Evolutionary conservation across 2,113 vertebrate species (phyloP), one percentile per base, ranked within the genome.

Genomic region (Echinops telfairi): DNA sequence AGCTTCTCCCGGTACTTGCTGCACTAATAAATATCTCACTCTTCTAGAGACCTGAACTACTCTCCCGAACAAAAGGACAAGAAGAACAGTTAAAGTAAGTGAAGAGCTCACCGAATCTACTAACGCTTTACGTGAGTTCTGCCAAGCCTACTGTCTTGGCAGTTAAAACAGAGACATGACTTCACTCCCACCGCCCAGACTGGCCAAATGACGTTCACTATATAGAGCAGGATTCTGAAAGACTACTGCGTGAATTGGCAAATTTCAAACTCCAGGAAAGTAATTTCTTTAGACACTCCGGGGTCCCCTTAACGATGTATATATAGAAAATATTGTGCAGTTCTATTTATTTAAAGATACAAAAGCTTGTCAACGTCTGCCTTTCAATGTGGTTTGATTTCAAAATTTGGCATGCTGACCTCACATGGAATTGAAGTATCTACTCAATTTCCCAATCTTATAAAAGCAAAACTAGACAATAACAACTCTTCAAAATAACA

Each of bases 231-330:
- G 86, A 57, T 91, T 92, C 80, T 1, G 6, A 86, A 90, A 83
- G 53, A 73, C n/a, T 60, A 36, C 33, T 53, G 77, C 23, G 43
- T 53, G 47, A 29, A 82, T 6, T 89, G 73, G 60, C 64, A 94
- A 78, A 91, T 91, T 73, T 81, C 36, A 86, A 90, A 90, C 62
- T 57, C 38, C n/a, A 90, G 33, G 40, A 92, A 82, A 68, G n/a
- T 62, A 12, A 31, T 29, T 90, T 88, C 47, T 92, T 93, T 58
- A 96, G 33, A 80, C 14, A 33, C 62, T 64, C 57, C 5, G 33
- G 40, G 22, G 78, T 88, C 12, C 82, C 78, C 22, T 68, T 33
- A 68, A 23, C 3, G 53, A 75, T 19, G 17, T 29, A 40, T 27
- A 53, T 36, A 71, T 89, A 60, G 43, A 71, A 91, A 88, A 75